Evolutionary conservation across 2,888 invertebrate species (phyloP), one percentile per base, ranked within the genome.

Genomic region (Phyllotreta striolata): DNA sequence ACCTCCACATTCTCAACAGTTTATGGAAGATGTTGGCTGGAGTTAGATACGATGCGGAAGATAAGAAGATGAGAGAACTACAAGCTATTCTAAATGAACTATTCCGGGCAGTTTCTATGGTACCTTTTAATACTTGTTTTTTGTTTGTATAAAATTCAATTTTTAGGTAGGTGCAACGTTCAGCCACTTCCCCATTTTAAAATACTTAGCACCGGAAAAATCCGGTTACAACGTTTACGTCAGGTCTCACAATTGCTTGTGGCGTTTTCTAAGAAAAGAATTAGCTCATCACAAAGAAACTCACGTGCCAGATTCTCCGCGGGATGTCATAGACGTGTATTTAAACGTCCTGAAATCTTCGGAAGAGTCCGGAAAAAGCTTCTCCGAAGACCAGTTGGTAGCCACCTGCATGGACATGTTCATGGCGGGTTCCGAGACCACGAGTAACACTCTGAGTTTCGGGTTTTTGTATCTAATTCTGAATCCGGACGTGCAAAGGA

Each of bases 381-480:
- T 89, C 76, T 84, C 86, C 69, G 93, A 94, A 77, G 86, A 87
- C 6, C 93, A 93, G 73, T 80, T 94, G 56, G 79, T 93, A 62
- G 91, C 92, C 0, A 88, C 91, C 73, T 92, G 93, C 73, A 84
- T 93, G 85, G 94, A 94, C 73, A 87, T 94, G 85, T 94, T 94
- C 73, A 88, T 93, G 85, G 94, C 93, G 14, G 94, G 93, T 0
- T 91, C 93, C 0, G 94, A 94, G 81, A 94, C 94, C 0, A 93
- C 93, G 0, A 89, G 88, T 56, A 93, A 93, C 77, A 88, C 89
- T 38, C 82, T 93, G 74, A 88, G 90, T 35, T 93, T 93, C 75
- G 87, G 89, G 63, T 91, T 93, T 72, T 84, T 92, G 69, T 89
- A 92, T 75, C 78, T 94, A 71, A 85, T 92, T 4, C 82, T 89